Evolutionary conservation across 1,140 invertebrate genomes (phyloP).

Genomic region (Arion vulgaris): DNA sequence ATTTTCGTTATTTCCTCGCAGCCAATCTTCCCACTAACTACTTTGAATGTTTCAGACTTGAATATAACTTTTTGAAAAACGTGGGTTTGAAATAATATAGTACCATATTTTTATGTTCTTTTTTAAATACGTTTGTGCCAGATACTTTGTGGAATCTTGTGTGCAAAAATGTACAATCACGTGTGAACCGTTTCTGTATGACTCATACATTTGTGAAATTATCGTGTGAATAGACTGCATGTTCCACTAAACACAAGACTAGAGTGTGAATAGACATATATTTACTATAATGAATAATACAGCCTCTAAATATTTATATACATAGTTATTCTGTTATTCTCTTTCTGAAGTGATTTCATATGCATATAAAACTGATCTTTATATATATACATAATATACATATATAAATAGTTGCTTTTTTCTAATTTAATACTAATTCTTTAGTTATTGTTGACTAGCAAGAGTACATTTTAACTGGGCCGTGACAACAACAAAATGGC

Average conservation of each 20-base stretch:
- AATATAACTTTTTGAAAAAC: too few species aligned
- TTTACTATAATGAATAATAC: background rate
- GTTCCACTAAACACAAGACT: background rate
- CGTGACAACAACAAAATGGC: background rate
- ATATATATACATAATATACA: conserved; percentile 1
- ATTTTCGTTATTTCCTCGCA: too few species aligned
- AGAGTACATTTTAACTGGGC: background rate
- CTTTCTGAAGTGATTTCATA: conserved; percentile 6
- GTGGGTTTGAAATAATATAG: too few species aligned
- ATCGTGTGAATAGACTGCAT: background rate
- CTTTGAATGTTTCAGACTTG: too few species aligned
- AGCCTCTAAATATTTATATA: conserved; percentile 13
- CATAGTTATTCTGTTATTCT: conserved; percentile 9
- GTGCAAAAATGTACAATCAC: too few species aligned
- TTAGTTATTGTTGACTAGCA: background rate
- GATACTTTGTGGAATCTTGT: too few species aligned
- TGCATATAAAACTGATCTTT: conserved; percentile 17
- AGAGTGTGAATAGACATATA: conserved; percentile 12
- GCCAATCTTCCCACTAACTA: too few species aligned
- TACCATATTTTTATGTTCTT: too few species aligned
- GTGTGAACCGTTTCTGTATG: too few species aligned
- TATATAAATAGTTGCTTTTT: conserved; percentile 12
- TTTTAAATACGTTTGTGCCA: too few species aligned
- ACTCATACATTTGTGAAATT: background rate
- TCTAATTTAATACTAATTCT: conserved; percentile 1